Percentiles rank a stretch among this genome's conserved stretches.
phyloP scores from a whole-genome alignment of 2,113 vertebrate genomes.

The Eidolon helvum region DNA sequence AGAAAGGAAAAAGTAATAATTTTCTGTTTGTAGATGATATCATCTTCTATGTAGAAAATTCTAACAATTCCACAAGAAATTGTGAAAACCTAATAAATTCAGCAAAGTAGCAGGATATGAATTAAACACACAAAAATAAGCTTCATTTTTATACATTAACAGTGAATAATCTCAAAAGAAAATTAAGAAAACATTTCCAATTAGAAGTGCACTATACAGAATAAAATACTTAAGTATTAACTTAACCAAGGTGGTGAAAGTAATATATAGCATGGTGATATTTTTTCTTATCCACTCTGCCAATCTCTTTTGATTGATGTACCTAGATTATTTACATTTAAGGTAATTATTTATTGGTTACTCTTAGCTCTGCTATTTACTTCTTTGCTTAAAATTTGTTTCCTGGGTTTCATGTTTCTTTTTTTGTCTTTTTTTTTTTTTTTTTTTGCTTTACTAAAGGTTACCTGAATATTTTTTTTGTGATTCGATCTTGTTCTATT shows the following conservation, averaged over 20 bases:
- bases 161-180: not conserved
- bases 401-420: not conserved
- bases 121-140: not conserved
- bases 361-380: not conserved
- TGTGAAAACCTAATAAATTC: not conserved
- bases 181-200: not conserved
- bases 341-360: not conserved
- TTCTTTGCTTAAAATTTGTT: not conserved
- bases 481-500: not conserved
- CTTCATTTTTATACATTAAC: not conserved
- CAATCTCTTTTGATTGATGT: not conserved
- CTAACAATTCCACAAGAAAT: not conserved
- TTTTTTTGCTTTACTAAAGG: not conserved
- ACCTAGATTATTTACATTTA: not conserved
- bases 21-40: not conserved
- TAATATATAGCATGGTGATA: not conserved
- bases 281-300: not conserved
- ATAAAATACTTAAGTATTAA: not conserved
- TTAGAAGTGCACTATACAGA: not conserved
- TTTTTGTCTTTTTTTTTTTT: not conserved
- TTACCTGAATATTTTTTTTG: not conserved
- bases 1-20: not conserved
- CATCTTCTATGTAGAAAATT: not conserved
- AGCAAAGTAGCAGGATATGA: not conserved
- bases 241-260: not conserved